Percentiles rank a stretch among this genome's conserved stretches.
Conservation (phyloP, 2,888 invertebrate genomes). For the Andrena flavipes region DNA sequence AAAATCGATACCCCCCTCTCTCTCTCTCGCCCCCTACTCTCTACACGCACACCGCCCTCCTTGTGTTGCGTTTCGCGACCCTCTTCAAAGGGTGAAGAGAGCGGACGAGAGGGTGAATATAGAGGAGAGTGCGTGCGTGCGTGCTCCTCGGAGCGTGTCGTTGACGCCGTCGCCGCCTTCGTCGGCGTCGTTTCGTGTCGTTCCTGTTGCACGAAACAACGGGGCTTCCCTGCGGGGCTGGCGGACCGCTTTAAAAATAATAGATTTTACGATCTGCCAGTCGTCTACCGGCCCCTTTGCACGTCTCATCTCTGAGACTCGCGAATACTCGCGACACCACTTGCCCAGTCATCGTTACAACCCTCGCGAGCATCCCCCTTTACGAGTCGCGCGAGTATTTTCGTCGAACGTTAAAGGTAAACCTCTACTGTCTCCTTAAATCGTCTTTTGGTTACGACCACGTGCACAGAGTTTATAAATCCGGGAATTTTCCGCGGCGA, state of each 20-base stretch:
- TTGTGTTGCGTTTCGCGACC: constrained; percentile 65
- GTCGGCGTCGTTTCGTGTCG: constrained; percentile 13
- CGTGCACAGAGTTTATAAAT: neutral
- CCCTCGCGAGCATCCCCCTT: neutral
- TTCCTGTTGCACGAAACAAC: constrained; percentile 60
- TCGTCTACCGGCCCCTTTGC: constrained; percentile 8
- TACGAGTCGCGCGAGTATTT: constrained; percentile 8
- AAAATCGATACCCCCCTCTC: constrained; percentile 69
- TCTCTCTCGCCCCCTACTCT: neutral
- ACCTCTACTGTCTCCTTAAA: neutral
- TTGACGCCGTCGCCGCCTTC: constrained; percentile 33
- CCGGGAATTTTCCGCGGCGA: neutral
- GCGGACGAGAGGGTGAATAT: constrained; percentile 58
- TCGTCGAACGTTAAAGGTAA: neutral
- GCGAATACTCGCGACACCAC: neutral
- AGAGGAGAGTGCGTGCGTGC: constrained; percentile 50
- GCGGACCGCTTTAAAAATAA: constrained; percentile 39
- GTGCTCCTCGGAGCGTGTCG: constrained; percentile 46
- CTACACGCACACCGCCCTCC: constrained; percentile 42
- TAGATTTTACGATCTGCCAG: constrained; percentile 28
- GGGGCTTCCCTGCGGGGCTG: neutral
- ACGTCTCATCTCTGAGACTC: neutral
- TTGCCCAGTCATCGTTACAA: neutral
- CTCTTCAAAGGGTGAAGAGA: constrained; percentile 64
- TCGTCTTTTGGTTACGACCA: neutral